Percentiles rank a stretch among this genome's conserved stretches.
phyloP scores from a whole-genome alignment of 1,140 invertebrate genomes.

The Drosophila carrolli region DNA sequence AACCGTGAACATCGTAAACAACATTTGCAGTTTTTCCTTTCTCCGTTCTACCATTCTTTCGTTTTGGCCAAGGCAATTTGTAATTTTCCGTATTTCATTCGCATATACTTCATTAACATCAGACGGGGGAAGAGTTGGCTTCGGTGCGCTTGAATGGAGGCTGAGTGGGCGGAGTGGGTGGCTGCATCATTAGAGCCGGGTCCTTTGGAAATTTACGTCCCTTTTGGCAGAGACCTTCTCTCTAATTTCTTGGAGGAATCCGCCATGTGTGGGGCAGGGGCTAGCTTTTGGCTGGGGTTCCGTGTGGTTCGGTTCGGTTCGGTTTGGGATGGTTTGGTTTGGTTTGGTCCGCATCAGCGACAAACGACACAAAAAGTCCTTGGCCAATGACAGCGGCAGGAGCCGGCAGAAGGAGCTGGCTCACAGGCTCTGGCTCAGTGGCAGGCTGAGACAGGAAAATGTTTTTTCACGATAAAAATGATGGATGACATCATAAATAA shows the following conservation, averaged over 20 bases:
- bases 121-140: slow-evolving; percentile 59
- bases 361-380: slow-evolving; percentile 80
- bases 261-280: slow-evolving; percentile 54
- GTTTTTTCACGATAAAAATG: slow-evolving; percentile 85
- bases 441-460: slow-evolving; percentile 84
- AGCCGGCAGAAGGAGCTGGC: slow-evolving; percentile 45
- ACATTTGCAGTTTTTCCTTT: slow-evolving; percentile 69
- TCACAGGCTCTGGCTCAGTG: slow-evolving; percentile 49
- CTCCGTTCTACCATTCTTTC: slow-evolving; percentile 9
- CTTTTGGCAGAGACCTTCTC: slow-evolving; percentile 77
- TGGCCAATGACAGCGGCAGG: slow-evolving; percentile 72
- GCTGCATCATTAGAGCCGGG: slow-evolving; percentile 77
- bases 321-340: slow-evolving; percentile 13
- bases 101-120: slow-evolving; percentile 82
- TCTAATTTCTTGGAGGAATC: slow-evolving; percentile 77
- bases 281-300: slow-evolving; percentile 16
- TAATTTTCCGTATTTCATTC: slow-evolving; percentile 83
- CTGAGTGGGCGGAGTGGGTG: slow-evolving; percentile 51
- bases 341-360: slow-evolving; percentile 64
- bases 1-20: slow-evolving; percentile 83
- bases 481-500: slow-evolving; percentile 85
- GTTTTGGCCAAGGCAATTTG: slow-evolving; percentile 62
- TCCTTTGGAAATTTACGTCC: slow-evolving; percentile 72
- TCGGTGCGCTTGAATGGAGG: slow-evolving; percentile 72
- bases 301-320: slow-evolving; percentile 4